A percentile compares a stretch with the other conserved stretches of the same genome.
Evolutionary conservation across 2,888 invertebrate genomes (phyloP).

Genomic region (Seira ritae): DNA sequence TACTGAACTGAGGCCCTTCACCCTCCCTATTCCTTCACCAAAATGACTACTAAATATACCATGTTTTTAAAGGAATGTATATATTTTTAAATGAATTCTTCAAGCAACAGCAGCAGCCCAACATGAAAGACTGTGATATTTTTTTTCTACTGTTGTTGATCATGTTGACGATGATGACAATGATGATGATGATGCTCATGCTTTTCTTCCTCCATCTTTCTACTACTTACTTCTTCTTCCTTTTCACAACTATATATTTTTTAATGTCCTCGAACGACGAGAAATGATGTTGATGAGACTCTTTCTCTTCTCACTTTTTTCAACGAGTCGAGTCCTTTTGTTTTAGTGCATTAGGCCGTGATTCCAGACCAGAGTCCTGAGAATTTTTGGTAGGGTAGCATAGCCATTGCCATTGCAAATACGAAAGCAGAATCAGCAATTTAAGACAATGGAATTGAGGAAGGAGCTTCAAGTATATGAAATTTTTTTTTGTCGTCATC

Average conservation of each 20-base stretch:
- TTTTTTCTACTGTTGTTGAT: too few relatives aligned
- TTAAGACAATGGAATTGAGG: constrained; percentile 44
- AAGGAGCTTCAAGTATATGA: neutral
- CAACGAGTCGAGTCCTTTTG: constrained; percentile 49
- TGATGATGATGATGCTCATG: neutral
- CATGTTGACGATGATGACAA: too few relatives aligned
- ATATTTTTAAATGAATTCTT: neutral
- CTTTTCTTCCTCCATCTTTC: neutral
- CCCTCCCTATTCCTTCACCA: neutral
- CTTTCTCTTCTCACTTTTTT: constrained; percentile 6
- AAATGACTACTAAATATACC: neutral
- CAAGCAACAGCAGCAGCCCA: too few relatives aligned
- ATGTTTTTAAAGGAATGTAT: neutral
- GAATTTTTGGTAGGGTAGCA: constrained; percentile 1
- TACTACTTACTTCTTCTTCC: constrained; percentile 1
- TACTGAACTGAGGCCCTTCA: neutral
- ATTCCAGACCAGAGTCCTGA: constrained; percentile 36
- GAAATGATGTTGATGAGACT: neutral
- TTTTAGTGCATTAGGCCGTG: constrained; percentile 63
- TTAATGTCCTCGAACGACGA: constrained; percentile 15
- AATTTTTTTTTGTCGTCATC: neutral
- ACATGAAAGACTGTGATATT: neutral
- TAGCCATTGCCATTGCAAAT: neutral
- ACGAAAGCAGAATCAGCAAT: constrained; percentile 51
- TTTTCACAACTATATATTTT: constrained; percentile 1